A percentile compares a stretch with the other conserved stretches of the same genome.
Evolutionary conservation across 2,113 vertebrate genomes (phyloP).

Genomic region (Acrocephalus kingi): DNA sequence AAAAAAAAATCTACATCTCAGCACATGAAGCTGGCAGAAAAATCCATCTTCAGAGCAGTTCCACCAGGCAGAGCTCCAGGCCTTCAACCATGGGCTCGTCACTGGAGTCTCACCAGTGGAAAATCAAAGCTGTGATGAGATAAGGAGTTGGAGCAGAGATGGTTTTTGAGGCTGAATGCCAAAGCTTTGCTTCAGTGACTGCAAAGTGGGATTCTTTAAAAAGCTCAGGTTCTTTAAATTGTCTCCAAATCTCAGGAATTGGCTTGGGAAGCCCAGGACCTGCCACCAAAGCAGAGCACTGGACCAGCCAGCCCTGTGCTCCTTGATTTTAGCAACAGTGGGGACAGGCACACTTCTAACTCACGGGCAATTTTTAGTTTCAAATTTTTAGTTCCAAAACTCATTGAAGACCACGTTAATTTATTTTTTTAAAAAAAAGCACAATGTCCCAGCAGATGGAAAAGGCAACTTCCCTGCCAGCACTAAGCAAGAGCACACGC

Average conservation of each 20-base stretch:
- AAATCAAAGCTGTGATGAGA: conserved; percentile 2
- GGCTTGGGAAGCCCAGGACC: not conserved
- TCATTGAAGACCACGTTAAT: not conserved
- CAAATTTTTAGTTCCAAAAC: not conserved
- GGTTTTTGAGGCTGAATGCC: not conserved
- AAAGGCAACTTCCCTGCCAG: not conserved
- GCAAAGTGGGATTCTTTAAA: not conserved
- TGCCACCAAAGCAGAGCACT: not conserved
- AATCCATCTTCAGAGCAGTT: not conserved
- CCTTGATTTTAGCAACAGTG: not conserved
- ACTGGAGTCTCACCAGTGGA: not conserved
- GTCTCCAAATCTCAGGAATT: not conserved
- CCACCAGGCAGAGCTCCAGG: not conserved
- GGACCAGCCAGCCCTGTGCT: not conserved
- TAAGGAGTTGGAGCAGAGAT: not conserved
- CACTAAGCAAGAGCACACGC: not conserved
- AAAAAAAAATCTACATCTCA: not conserved
- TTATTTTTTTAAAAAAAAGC: not conserved
- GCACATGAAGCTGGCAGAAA: not conserved
- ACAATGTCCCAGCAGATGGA: not conserved
- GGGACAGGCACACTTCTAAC: not conserved
- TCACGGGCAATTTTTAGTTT: not conserved
- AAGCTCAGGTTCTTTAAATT: not conserved
- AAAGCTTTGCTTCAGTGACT: not conserved
- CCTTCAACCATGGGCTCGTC: not conserved